Base-by-base conservation (phyloP, 2,888 invertebrate species). In the Thecophora atra region DNA sequence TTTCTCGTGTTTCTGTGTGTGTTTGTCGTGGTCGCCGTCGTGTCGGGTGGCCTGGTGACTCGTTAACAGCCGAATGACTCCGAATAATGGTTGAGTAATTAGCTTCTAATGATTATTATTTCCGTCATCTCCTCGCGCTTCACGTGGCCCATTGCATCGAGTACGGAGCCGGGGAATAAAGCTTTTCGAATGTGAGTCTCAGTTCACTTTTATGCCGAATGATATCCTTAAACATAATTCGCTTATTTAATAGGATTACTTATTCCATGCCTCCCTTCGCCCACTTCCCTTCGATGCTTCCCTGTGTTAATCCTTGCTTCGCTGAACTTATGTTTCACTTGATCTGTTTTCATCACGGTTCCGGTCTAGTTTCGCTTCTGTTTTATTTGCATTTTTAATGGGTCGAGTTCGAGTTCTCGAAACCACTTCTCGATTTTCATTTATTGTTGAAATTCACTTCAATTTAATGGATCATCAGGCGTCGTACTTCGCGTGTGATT, bases 1-100 rank as follows among this genome's bases (percentile, higher is more conserved):
- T 67, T 62, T 64, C 13, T 51, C 15, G 13, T 17, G 30, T 62
- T 51, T 64, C 17, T 77, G 60, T 13, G 21, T 71, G 66, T 52
- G 64, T 71, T 72, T 76, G 68, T 72, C 75, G 72, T 73, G 77
- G 76, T 77, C 79, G 77, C 78, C 44, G 37, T 37, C 64, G 54
- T 51, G 60, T 30, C 30, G 54, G 51, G 19, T 52, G 72, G 15
- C 13, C 47, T 8, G n/a, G 54, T 75, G 66, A 56, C 67, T 79
- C 76, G 75, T 74, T 81, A 79, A 78, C 84, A 79, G 76, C 79
- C 80, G 77, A 83, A 78, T 83, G 83, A 75, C 64, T 82, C 79
- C 79, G 77, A 76, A 83, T 84, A 83, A 83, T 83, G 82, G 80
- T 80, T 77, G 79, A 80, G 78, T 83, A 84, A 83, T 83, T 83